These are phyloP conservation scores for Monochamus alternatus DNA, from an alignment of 2,888 invertebrate genomes.

Conservation along the genomic window DNA sequence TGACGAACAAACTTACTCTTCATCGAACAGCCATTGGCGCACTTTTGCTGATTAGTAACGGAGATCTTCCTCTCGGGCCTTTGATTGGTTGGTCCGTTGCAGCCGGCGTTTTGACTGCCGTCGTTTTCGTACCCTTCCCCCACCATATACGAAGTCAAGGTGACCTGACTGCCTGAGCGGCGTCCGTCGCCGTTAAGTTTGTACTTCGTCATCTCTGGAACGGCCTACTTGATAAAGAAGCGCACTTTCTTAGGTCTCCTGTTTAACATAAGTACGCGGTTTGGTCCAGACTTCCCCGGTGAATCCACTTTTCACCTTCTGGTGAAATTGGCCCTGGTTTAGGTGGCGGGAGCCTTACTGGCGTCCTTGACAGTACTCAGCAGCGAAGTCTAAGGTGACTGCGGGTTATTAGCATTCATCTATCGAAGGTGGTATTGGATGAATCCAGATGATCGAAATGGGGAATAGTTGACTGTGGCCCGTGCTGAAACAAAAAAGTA, in stretches of 20 bases:
- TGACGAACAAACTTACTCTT: constrained; percentile 5
- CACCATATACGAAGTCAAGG: constrained; percentile 62
- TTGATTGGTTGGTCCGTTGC: neutral
- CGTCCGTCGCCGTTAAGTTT: constrained; percentile 68
- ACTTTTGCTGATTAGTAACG: constrained; percentile 17
- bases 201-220: constrained; percentile 73
- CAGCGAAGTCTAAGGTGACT: constrained; percentile 38
- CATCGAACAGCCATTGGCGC: neutral
- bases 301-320: constrained; percentile 8
- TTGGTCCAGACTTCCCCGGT: neutral
- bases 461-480: neutral
- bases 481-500: constrained; percentile 5
- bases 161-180: constrained; percentile 60
- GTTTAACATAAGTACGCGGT: constrained; percentile 20
- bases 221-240: neutral
- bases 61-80: constrained; percentile 17
- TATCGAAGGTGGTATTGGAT: constrained; percentile 7
- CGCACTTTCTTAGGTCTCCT: neutral
- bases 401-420: constrained; percentile 40
- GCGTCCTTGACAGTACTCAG: constrained; percentile 22
- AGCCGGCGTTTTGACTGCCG: constrained; percentile 8
- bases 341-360: neutral
- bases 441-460: neutral
- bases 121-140: constrained; percentile 51
- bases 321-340: neutral